Percentiles rank a stretch among this genome's conserved stretches.
phyloP scores from a whole-genome alignment of 2,888 invertebrate species.

The Scelioninae gen. 1 region DNA sequence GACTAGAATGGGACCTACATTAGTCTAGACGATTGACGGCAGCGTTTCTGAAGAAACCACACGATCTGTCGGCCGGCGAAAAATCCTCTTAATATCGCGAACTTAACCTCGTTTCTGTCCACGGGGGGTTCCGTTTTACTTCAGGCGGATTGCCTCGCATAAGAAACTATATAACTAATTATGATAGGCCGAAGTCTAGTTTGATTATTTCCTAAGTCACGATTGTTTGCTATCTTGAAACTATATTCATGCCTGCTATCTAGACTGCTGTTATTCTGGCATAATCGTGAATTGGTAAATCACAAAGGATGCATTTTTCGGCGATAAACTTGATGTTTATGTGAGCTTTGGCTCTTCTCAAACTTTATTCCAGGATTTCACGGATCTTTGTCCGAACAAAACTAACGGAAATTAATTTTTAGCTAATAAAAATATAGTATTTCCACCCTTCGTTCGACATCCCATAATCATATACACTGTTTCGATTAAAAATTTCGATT shows the following conservation, averaged over 20 bases:
- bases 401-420: no score
- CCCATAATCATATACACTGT: no score
- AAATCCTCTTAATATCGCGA: slow-evolving; percentile 57
- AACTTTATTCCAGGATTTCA: slow-evolving; percentile 16
- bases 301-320: slow-evolving; percentile 55
- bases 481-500: no score
- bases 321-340: slow-evolving; percentile 44
- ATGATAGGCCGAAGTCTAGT: slow-evolving; percentile 62
- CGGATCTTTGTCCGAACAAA: no score
- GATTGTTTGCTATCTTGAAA: slow-evolving; percentile 62
- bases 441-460: no score
- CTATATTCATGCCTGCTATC: no score
- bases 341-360: slow-evolving; percentile 23
- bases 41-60: slow-evolving; percentile 41
- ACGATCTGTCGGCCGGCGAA: slow-evolving; percentile 19
- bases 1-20: slow-evolving; percentile 54
- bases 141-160: slow-evolving; percentile 8
- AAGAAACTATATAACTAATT: slow-evolving; percentile 57
- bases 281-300: slow-evolving; percentile 48
- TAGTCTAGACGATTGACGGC: slow-evolving; percentile 63
- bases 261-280: slow-evolving; percentile 52
- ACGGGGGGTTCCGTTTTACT: slow-evolving; percentile 46
- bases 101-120: slow-evolving; percentile 65
- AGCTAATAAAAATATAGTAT: no score
- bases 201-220: slow-evolving; percentile 63